Conservation (phyloP, 2,888 invertebrate genomes). For the Yponomeuta cagnagella region DNA sequence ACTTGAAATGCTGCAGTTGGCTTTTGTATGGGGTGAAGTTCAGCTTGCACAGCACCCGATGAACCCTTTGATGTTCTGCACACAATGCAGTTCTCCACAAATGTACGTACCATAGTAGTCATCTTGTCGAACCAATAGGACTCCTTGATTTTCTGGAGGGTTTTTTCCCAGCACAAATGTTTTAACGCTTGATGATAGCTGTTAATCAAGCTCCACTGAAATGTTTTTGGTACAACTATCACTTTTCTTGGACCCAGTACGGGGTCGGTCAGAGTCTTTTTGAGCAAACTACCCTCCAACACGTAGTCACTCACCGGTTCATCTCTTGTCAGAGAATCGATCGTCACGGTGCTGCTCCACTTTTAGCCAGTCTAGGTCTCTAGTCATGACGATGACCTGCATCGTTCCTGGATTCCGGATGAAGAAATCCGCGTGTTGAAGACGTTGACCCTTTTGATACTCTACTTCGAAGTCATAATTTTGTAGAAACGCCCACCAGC, state of each 20-base stretch:
- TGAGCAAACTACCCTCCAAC: conserved; percentile 18
- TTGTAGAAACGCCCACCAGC: conserved; percentile 21
- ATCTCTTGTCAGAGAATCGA: conserved; percentile 15
- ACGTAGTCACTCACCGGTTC: conserved; percentile 14
- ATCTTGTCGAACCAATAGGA: conserved; percentile 26
- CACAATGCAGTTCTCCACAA: conserved; percentile 26
- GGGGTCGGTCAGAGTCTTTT: neutral
- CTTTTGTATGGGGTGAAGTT: too few species aligned
- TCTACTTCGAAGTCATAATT: conserved; percentile 24
- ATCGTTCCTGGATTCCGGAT: conserved; percentile 24
- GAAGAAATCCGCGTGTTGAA: conserved; percentile 30
- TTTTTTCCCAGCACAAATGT: conserved; percentile 10
- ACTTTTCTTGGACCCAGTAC: conserved; percentile 13
- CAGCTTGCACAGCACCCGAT: conserved; percentile 23
- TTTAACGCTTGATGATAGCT: neutral
- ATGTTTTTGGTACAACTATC: neutral
- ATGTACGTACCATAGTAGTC: conserved; percentile 23
- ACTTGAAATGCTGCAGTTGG: conserved; percentile 23
- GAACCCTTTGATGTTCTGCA: conserved; percentile 28
- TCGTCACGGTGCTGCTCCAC: conserved; percentile 25
- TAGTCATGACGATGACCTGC: conserved; percentile 23
- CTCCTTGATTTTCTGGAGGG: conserved; percentile 20
- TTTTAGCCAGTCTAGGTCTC: conserved; percentile 25
- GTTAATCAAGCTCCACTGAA: conserved; percentile 10
- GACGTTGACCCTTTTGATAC: conserved; percentile 23